phyloP scores from a whole-genome alignment of 2,888 invertebrate genomes.

The Eupithecia tripunctaria region DNA sequence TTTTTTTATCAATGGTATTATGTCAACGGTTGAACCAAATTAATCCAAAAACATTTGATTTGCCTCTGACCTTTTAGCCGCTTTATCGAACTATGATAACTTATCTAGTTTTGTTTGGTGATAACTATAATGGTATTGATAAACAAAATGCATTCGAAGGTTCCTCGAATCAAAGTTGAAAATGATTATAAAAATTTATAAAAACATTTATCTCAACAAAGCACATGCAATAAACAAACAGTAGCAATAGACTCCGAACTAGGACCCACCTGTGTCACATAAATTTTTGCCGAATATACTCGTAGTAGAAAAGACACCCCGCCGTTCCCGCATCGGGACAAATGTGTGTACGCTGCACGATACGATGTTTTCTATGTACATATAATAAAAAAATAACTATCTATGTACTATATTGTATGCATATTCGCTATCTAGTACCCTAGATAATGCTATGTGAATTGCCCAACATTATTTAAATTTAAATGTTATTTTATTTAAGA shows the following conservation, averaged over 20 bases:
- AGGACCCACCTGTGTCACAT: background rate
- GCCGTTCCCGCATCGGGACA: too few species aligned
- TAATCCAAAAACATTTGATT: slow-evolving; percentile 24
- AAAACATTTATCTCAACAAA: background rate
- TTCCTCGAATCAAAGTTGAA: background rate
- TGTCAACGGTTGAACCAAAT: background rate
- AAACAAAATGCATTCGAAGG: background rate
- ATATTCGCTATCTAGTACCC: too few species aligned
- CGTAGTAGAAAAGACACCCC: background rate
- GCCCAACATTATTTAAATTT: too few species aligned
- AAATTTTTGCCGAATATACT: background rate
- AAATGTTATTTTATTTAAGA: too few species aligned
- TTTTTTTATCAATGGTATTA: background rate
- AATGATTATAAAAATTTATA: background rate
- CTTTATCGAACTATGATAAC: slow-evolving; percentile 29
- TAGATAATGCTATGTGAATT: too few species aligned
- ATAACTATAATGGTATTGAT: background rate
- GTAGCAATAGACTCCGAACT: background rate
- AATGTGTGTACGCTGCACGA: too few species aligned
- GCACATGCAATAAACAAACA: background rate
- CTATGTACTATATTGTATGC: too few species aligned
- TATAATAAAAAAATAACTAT: too few species aligned
- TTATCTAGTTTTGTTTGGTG: slow-evolving; percentile 9
- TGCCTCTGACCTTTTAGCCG: slow-evolving; percentile 33
- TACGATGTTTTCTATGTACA: too few species aligned